Evolutionary conservation across 2,797 vertebrate species (phyloP).

Genomic region (Paedocypris micromegethes): DNA sequence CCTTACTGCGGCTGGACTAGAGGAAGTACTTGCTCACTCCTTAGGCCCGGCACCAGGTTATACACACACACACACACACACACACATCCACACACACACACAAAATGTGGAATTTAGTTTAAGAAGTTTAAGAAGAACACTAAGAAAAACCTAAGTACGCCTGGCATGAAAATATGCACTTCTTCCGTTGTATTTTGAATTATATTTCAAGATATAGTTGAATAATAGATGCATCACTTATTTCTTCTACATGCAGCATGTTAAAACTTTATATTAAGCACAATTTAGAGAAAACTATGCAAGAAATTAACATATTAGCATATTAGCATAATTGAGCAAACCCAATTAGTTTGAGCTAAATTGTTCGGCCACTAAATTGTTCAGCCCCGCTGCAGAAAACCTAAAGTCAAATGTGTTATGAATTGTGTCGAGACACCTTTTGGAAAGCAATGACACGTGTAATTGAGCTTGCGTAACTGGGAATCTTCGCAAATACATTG

Average conservation of each 20-base stretch:
- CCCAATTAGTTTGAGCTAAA: no score
- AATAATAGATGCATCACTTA: no score
- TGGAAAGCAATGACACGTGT: neutral
- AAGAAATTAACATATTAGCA: no score
- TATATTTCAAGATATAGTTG: no score
- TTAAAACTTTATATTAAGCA: no score
- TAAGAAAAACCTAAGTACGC: no score
- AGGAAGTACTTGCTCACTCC: slow-evolving; percentile 86
- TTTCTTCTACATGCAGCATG: no score
- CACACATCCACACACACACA: slow-evolving; percentile 15
- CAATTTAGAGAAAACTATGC: no score
- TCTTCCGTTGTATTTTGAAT: no score
- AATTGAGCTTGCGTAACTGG: slow-evolving; percentile 7
- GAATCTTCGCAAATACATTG: neutral
- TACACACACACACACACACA: slow-evolving; percentile 24
- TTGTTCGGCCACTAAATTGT: neutral
- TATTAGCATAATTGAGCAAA: no score
- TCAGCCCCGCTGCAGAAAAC: neutral
- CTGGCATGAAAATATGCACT: no score
- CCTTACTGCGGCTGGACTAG: slow-evolving; percentile 93
- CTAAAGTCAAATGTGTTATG: neutral
- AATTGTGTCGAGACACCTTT: neutral
- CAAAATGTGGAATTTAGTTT: neutral
- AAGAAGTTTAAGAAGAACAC: no score
- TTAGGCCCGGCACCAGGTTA: slow-evolving; percentile 85